These are phyloP conservation scores for Sterna hirundo DNA, from an alignment of 2,113 vertebrate genomes.

Conservation along the genomic window DNA sequence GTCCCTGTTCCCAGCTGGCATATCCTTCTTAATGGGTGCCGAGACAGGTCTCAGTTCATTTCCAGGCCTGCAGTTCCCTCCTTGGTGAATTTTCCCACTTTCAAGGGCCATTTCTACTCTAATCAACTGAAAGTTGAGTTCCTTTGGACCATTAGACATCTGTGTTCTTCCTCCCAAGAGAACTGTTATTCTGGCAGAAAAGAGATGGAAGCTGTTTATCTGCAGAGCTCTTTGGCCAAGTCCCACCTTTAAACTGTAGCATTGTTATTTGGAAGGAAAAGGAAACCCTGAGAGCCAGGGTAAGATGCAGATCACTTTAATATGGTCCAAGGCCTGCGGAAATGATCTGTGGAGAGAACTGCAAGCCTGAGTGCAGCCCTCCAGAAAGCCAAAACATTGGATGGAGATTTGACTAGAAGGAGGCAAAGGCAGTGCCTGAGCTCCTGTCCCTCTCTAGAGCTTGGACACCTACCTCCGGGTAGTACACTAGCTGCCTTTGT, in stretches of 20 bases:
- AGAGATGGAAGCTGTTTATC: slow-evolving; percentile 3
- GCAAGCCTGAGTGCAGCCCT: not conserved
- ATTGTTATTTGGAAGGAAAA: slow-evolving; percentile 48
- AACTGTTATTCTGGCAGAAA: not conserved
- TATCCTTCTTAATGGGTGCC: not conserved
- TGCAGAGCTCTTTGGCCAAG: not conserved
- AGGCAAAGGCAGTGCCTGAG: not conserved
- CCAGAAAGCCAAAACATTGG: not conserved
- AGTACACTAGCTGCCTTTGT: not conserved
- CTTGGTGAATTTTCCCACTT: not conserved
- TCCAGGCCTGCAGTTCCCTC: not conserved
- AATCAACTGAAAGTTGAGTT: not conserved
- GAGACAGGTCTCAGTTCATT: not conserved
- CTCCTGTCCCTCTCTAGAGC: not conserved
- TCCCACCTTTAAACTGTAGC: not conserved
- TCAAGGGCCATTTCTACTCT: not conserved
- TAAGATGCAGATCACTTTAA: not conserved
- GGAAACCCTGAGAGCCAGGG: not conserved
- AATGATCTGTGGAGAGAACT: not conserved
- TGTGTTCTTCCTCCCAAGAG: slow-evolving; percentile 23
- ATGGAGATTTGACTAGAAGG: not conserved
- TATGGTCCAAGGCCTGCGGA: not conserved
- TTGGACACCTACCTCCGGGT: fast-evolving
- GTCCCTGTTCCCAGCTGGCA: not conserved
- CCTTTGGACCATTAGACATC: not conserved